Evolutionary conservation across 2,888 invertebrate genomes (phyloP), one percentile per base, ranked within the genome.

Genomic region (Rhagonycha fulva): DNA sequence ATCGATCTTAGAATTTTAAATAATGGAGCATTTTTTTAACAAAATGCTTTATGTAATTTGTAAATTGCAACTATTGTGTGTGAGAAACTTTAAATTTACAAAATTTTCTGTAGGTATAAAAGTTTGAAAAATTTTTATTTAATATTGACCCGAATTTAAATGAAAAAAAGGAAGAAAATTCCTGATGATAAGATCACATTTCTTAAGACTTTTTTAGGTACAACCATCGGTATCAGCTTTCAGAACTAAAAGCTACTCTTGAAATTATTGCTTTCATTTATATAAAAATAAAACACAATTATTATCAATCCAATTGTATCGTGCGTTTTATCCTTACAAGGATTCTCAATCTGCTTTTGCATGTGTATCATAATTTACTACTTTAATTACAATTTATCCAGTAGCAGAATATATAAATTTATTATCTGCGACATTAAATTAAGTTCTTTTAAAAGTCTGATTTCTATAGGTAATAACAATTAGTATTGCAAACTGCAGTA

Each of bases 321-420:
- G 70, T 61, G 61, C 11, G 69, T 66, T 72, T 70, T 63, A 71
- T 76, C 73, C 71, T 62, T 62, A 76, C 76, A 76, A 68, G 76
- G 70, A 76, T 76, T 68, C 73, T 76, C 73, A 73, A 76, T 76
- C 76, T 70, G 73, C 47, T 67, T 73, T 70, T 76, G 73, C 72
- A 76, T 73, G 70, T 71, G 68, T 73, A 73, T 76, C 72, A 70
- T 70, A 73, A 76, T 71, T 71, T 76, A 73, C 68, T 63, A 62
- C 70, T 69, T 47, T 47, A 47, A 47, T 47, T 47, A 47, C 47
- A 47, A 47, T 47, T 47, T 47, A 47, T 47, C 47, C 47, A 47
- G 47, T 47, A 47, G 47, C 47, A n/a, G 47, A 47, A 47, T 47
- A 28, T n/a, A 32, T 32, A 28, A 28, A 68, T 32, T 68, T 47